phyloP scores from a whole-genome alignment of 2,797 vertebrate species.

The Pseudochaenichthys georgianus region DNA sequence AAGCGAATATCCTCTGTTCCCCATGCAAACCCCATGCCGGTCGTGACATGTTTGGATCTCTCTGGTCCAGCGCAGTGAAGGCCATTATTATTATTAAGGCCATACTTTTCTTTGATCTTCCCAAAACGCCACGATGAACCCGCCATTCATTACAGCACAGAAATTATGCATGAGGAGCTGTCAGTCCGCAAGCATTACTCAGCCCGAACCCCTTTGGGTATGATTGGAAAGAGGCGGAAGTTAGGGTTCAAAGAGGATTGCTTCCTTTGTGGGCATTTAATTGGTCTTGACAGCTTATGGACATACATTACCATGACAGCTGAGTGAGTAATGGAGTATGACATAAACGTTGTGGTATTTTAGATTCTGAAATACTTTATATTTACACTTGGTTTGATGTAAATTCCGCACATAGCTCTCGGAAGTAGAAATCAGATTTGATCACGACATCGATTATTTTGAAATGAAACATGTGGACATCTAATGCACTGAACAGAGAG shows the following conservation, averaged over 20 bases:
- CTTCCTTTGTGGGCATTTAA: constrained; percentile 30
- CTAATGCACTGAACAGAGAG: constrained; percentile 46
- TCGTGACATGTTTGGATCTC: constrained; percentile 53
- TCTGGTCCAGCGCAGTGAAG: constrained; percentile 47
- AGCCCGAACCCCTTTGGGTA: constrained; percentile 19
- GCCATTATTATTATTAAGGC: constrained; percentile 58
- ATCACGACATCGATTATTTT: constrained; percentile 47
- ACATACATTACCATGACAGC: too few species aligned
- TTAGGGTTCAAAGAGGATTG: constrained; percentile 23
- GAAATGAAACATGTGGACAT: constrained; percentile 45
- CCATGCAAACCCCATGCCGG: constrained; percentile 22
- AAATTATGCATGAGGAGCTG: constrained; percentile 53
- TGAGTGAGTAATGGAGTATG: constrained; percentile 11
- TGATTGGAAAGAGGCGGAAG: constrained; percentile 12
- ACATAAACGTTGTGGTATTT: background rate
- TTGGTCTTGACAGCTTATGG: constrained; percentile 30
- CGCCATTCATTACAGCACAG: constrained; percentile 47
- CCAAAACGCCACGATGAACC: constrained; percentile 17
- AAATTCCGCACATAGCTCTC: background rate
- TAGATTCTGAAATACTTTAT: background rate
- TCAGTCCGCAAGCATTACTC: constrained; percentile 37
- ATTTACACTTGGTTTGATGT: background rate
- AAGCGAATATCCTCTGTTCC: constrained; percentile 18
- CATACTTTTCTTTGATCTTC: constrained; percentile 59
- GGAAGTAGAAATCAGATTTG: constrained; percentile 8